phyloP scores from a whole-genome alignment of 2,113 vertebrate species.

The Parotia lawesii region DNA sequence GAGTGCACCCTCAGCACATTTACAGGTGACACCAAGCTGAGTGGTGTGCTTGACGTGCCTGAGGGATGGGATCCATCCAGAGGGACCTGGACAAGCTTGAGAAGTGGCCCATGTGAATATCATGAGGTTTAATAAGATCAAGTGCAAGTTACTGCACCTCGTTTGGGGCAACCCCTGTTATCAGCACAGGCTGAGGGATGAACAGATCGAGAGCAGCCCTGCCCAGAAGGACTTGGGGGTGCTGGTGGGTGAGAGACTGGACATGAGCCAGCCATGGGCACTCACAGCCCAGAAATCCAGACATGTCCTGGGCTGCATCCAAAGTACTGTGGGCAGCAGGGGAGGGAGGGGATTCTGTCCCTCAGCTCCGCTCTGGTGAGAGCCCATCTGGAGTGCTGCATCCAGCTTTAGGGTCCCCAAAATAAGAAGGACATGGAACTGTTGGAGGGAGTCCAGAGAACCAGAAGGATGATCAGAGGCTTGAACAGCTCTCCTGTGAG shows the following conservation, averaged over 20 bases:
- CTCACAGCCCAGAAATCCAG: neutral
- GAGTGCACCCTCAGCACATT: neutral
- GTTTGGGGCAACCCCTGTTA: rapidly evolving
- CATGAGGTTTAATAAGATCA: neutral
- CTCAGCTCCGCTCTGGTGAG: rapidly evolving
- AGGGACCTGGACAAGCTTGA: rapidly evolving
- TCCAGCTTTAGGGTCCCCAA: neutral
- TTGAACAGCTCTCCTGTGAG: neutral
- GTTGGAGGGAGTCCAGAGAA: neutral
- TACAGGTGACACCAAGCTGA: neutral
- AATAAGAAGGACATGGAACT: neutral
- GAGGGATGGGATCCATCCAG: neutral
- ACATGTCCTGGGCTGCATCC: neutral
- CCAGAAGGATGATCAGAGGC: neutral
- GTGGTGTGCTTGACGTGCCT: neutral
- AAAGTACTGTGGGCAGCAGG: neutral
- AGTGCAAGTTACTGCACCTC: neutral
- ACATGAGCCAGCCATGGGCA: neutral
- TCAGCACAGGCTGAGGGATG: neutral
- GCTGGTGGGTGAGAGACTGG: neutral
- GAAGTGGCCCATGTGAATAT: neutral
- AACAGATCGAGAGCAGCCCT: neutral
- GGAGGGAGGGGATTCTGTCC: neutral
- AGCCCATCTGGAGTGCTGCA: neutral
- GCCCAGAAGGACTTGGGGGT: neutral